Percentiles rank a stretch among this genome's conserved stretches.
These are phyloP conservation scores for Rafetus swinhoei DNA, from an alignment of 2,113 vertebrate species.

Conservation along the genomic window DNA sequence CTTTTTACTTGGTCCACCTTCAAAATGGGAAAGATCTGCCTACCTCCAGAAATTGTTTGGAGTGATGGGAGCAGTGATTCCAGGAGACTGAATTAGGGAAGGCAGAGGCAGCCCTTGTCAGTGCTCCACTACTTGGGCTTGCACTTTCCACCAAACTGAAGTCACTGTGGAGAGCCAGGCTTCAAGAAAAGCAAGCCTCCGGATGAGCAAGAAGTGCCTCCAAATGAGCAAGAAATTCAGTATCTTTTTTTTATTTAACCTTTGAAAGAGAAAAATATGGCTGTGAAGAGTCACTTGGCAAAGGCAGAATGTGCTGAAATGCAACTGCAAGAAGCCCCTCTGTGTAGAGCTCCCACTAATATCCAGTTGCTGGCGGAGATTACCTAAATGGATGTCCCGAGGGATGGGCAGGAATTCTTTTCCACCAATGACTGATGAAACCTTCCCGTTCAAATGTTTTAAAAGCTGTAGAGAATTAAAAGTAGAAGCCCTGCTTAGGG, in stretches of 20 bases:
- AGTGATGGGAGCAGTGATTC: background rate
- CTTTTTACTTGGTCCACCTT: background rate
- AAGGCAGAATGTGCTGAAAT: constrained; percentile 65
- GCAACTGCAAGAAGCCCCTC: constrained; percentile 62
- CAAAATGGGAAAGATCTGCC: background rate
- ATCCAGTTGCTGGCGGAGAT: constrained; percentile 64
- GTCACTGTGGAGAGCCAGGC: background rate
- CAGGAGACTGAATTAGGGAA: background rate
- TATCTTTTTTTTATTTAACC: background rate
- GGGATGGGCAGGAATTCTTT: constrained; percentile 69
- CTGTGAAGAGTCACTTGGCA: constrained; percentile 45
- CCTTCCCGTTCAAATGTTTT: constrained; percentile 74
- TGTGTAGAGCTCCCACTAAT: constrained; percentile 41
- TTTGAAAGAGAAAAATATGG: constrained; percentile 21
- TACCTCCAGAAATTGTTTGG: background rate
- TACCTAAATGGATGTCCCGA: constrained; percentile 67
- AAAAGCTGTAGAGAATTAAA: constrained; percentile 83
- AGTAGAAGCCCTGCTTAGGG: constrained; percentile 67
- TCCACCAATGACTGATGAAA: constrained; percentile 70
- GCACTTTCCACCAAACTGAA: background rate
- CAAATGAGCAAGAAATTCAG: background rate
- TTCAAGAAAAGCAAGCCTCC: background rate
- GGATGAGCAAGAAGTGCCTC: background rate
- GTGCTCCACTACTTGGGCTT: background rate
- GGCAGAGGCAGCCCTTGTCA: background rate